Evolutionary conservation across 2,888 invertebrate genomes (phyloP), one percentile per base, ranked within the genome.

Genomic region (Cheilosia variabilis): DNA sequence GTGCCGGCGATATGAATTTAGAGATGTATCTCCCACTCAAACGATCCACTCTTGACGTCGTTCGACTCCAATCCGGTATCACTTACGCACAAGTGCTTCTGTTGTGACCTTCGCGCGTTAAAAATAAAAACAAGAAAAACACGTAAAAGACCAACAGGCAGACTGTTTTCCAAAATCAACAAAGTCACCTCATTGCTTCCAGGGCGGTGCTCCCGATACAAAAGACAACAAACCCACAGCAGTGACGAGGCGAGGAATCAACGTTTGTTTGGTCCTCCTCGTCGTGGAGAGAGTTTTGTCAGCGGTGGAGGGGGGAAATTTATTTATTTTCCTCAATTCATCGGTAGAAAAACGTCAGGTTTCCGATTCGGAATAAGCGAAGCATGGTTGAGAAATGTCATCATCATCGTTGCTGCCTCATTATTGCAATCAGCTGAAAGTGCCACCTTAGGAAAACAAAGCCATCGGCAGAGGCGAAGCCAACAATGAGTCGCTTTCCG

Each of bases 401-500:
- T 81, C 80, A 76, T 86, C 86, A 66, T 80, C 69, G 69, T 57
- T 77, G 84, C 63, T 75, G 86, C 80, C 86, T 86, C 86, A 86
- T 86, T 86, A 86, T 72, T 86, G 86, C 80, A 86, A 80, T 86
- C 86, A 86, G 81, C 76, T 81, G 66, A 72, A 81, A 81, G 86
- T 86, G 80, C 71, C 80, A 86, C 86, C 86, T 80, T 86, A 76
- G 76, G 66, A 86, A 80, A 86, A 81, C 81, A 80, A 76, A 81
- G 71, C 81, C 72, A 68, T 81, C 80, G 58, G 69, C 73, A 69
- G 62, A 27, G 63, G 68, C 47, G 63, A 66, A 50, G 34, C 37
- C 77, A 65, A 63, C 66, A 71, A 31, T 34, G 53, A 75, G 69
- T 41, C 58, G 10, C 13, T 58, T 66, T 43, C 58, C 43, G 13